Percentiles rank a stretch among this genome's conserved stretches.
phyloP scores from a whole-genome alignment of 2,888 invertebrate species.

The Cryptophagus acutangulus region DNA sequence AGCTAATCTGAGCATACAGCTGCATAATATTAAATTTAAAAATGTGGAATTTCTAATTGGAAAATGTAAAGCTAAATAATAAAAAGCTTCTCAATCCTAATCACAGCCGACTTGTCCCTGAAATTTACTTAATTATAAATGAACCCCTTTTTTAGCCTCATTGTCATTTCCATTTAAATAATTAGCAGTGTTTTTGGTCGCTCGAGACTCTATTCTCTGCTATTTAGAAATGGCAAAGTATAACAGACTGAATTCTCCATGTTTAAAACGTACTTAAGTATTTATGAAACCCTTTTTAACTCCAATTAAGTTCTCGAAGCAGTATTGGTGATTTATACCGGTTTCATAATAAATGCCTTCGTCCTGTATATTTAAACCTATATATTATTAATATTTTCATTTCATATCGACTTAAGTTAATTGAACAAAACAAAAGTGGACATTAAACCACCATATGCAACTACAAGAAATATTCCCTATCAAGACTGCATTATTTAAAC shows the following conservation, averaged over 20 bases:
- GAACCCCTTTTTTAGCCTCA: conserved; percentile 39
- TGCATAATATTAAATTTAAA: background rate
- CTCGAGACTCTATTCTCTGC: conserved; percentile 32
- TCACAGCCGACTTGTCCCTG: conserved; percentile 15
- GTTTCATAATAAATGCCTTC: too few relatives aligned
- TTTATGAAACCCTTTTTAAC: conserved; percentile 46
- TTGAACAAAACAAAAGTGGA: too few relatives aligned
- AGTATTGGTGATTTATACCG: conserved; percentile 39
- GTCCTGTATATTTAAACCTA: too few relatives aligned
- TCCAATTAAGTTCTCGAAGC: conserved; percentile 42
- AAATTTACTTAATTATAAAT: conserved; percentile 30
- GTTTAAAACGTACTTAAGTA: conserved; percentile 41
- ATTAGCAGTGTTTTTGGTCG: conserved; percentile 34
- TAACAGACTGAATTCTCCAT: conserved; percentile 15
- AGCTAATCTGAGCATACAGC: too few relatives aligned
- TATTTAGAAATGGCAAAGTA: conserved; percentile 12
- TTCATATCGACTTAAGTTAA: too few relatives aligned
- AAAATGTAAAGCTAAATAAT: conserved; percentile 15
- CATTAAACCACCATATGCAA: too few relatives aligned
- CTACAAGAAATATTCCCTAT: too few relatives aligned
- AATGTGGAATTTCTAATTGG: background rate
- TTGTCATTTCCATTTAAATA: conserved; percentile 42
- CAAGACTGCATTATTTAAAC: too few relatives aligned
- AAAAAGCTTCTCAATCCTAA: conserved; percentile 22
- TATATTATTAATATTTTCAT: too few relatives aligned